Percentiles rank a stretch among this genome's conserved stretches.
phyloP scores from a whole-genome alignment of 2,888 invertebrate species.

The Reticulitermes lucifugus region DNA sequence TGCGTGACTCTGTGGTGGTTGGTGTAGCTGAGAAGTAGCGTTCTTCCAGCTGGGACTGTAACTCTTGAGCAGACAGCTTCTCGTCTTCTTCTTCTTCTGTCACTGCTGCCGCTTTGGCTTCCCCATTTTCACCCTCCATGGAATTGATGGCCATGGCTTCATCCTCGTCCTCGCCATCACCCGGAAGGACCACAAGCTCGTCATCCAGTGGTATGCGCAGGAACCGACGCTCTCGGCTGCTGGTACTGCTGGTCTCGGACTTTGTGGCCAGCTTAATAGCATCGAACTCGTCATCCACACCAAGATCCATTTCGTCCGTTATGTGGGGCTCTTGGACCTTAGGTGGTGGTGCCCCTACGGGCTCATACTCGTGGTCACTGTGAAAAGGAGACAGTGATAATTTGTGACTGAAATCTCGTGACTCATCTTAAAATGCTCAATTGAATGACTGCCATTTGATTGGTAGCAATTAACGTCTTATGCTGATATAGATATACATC shows the following conservation, averaged over 20 bases:
- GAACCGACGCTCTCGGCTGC: slow-evolving; percentile 54
- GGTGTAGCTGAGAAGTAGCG: slow-evolving; percentile 60
- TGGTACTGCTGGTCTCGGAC: slow-evolving; percentile 50
- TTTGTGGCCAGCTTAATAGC: slow-evolving; percentile 46
- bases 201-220: slow-evolving; percentile 59
- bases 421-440: too few species aligned
- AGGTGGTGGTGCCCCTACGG: slow-evolving; percentile 77
- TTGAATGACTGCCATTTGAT: too few species aligned
- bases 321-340: slow-evolving; percentile 56
- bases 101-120: slow-evolving; percentile 59
- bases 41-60: slow-evolving; percentile 66
- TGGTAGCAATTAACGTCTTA: too few species aligned
- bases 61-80: slow-evolving; percentile 64
- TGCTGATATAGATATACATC: too few species aligned
- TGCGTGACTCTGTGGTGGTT: slow-evolving; percentile 70
- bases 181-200: slow-evolving; percentile 58
- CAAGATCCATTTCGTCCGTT: slow-evolving; percentile 55
- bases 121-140: slow-evolving; percentile 62
- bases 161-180: slow-evolving; percentile 63
- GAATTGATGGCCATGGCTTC: slow-evolving; percentile 63
- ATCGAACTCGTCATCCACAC: slow-evolving; percentile 55
- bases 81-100: slow-evolving; percentile 57
- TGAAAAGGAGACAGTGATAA: slow-evolving; percentile 59
- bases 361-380: slow-evolving; percentile 95
- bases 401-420: not conserved